Evolutionary conservation across 2,113 vertebrate species (phyloP).

Genomic region (Pleuronectes platessa): DNA sequence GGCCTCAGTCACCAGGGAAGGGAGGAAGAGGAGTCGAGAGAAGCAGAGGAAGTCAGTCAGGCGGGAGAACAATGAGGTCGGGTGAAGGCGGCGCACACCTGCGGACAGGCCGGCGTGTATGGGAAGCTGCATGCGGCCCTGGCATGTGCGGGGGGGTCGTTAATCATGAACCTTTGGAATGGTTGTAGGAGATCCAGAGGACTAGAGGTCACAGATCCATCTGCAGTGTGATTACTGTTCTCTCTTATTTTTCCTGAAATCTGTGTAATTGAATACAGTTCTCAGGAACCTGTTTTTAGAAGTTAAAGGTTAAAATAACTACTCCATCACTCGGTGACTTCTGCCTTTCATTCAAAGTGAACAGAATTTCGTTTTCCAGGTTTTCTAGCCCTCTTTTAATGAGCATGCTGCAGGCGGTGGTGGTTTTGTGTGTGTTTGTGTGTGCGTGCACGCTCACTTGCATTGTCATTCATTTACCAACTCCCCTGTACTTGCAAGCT

Average conservation of each 20-base stretch:
- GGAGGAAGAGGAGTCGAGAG: slow-evolving; percentile 15
- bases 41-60: slow-evolving; percentile 19
- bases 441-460: neutral
- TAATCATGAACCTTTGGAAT: slow-evolving; percentile 24
- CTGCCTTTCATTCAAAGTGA: slow-evolving; percentile 8
- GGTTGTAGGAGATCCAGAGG: slow-evolving; percentile 5
- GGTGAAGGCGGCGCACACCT: neutral
- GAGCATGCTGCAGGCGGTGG: neutral
- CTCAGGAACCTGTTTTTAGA: neutral
- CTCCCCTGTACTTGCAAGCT: slow-evolving; percentile 6
- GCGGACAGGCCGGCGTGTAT: slow-evolving; percentile 1
- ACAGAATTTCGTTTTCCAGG: slow-evolving; percentile 27
- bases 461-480: slow-evolving; percentile 19
- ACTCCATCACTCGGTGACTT: neutral
- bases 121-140: slow-evolving; percentile 4
- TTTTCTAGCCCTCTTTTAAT: slow-evolving; percentile 42
- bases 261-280: neutral
- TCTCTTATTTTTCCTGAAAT: slow-evolving; percentile 5
- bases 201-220: slow-evolving; percentile 12
- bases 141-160: slow-evolving; percentile 10
- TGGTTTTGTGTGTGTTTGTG: neutral
- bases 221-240: slow-evolving; percentile 5
- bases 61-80: slow-evolving; percentile 13
- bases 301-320: neutral
- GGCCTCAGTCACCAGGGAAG: slow-evolving; percentile 17